Base-by-base conservation (phyloP, 2,888 invertebrate species). In the Philereme transversata region DNA sequence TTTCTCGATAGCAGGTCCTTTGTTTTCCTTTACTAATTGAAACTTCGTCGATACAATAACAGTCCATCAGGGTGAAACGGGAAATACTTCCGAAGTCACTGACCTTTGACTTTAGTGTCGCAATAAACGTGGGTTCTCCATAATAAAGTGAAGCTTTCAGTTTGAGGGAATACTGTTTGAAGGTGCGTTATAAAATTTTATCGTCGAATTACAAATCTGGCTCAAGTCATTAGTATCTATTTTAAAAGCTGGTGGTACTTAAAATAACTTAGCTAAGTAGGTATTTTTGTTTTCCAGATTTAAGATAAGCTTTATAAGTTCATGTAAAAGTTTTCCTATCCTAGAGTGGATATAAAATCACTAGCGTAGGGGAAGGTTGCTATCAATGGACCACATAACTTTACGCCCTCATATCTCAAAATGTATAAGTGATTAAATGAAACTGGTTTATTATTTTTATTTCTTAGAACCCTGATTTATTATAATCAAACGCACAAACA, bases 21-120 rank as follows among this genome's bases (percentile, higher is more conserved):
- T 40, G 43, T 48, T 41, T 11, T 34, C 11, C 0, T 35, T 36
- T 50, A 40, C 40, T 40, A 40, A 44, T 44, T 11, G 11, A 9
- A 44, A 44, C n/a, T 44, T 44, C 11, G 10, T 44, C 44, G n/a
- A 10, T n/a, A 11, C 9, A 44, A 44, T 44, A 44, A 44, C 44
- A 11, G 4, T 44, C 5, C 44, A 44, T 44, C 40, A 40, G 7
- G 40, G 8, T 40, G 40, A 40, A 40, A 40, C 36, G 44, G n/a
- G 9, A 22, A 51, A 51, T 22, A 22, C 5, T 43, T 43, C 34
- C 43, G n/a, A 51, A 51, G 51, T 43, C 51, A 51, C 10, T 35
- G 51, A 35, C 51, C 51, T 44, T 43, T 51, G 34, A 35, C 35
- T 43, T 9, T 41, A 5, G 40, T 40, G 40, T 40, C 7, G 7